phyloP scores from a whole-genome alignment of 2,113 vertebrate species.

The human region GRCh38 chr20:57241001-57241500 shows the following conservation, averaged over 20 bases:
- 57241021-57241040: not conserved
- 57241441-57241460: not conserved
- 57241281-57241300: not conserved
- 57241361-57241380: not conserved
- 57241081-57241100: not conserved
- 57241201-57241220: accelerated
- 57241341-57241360: not conserved
- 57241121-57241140: not conserved
- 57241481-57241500: not conserved
- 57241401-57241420: not conserved
- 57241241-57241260: not conserved
- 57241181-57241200: accelerated
- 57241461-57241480: not conserved
- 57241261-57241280: accelerated
- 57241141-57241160: not conserved
- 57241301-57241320: not conserved
- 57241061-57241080: not conserved
- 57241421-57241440: not conserved
- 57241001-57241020: not conserved
- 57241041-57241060: no score
- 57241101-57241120: not conserved
- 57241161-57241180: accelerated
- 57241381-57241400: not conserved
- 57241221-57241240: accelerated
- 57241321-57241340: accelerated